phyloP scores from a whole-genome alignment of 2,113 vertebrate genomes.

The Grantiella picta region DNA sequence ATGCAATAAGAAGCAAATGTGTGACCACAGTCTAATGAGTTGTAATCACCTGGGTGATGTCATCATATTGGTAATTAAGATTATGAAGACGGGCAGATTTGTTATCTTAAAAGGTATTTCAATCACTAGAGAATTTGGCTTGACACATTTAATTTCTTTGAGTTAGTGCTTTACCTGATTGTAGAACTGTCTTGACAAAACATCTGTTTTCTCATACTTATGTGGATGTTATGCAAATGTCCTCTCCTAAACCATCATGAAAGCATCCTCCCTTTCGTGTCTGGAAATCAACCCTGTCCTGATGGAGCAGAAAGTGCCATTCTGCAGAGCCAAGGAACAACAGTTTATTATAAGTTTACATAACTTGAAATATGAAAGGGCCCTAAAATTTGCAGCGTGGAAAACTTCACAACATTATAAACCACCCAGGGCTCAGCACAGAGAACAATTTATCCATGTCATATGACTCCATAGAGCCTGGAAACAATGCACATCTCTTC shows the following conservation, averaged over 20 bases:
- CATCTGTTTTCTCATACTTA: neutral
- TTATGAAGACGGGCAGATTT: neutral
- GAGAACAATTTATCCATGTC: neutral
- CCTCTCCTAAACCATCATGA: neutral
- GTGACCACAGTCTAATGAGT: neutral
- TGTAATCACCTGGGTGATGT: neutral
- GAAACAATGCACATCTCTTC: constrained; percentile 25
- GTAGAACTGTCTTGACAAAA: neutral
- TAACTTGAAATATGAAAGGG: constrained; percentile 11
- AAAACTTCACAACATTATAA: neutral
- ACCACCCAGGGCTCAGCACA: neutral
- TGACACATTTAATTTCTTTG: neutral
- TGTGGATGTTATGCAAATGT: neutral
- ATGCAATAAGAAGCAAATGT: neutral
- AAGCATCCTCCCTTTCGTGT: neutral
- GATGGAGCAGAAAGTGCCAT: neutral
- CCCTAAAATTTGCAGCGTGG: constrained; percentile 11
- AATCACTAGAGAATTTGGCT: neutral
- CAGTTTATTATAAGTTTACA: constrained; percentile 28
- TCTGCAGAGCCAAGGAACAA: neutral
- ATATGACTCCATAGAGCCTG: neutral
- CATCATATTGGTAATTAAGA: neutral
- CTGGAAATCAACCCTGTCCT: neutral
- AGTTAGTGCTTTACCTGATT: neutral
- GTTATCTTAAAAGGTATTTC: neutral